These are phyloP conservation scores for Drosophila mayaguana DNA, from an alignment of 2,888 invertebrate species.

Conservation along the genomic window DNA sequence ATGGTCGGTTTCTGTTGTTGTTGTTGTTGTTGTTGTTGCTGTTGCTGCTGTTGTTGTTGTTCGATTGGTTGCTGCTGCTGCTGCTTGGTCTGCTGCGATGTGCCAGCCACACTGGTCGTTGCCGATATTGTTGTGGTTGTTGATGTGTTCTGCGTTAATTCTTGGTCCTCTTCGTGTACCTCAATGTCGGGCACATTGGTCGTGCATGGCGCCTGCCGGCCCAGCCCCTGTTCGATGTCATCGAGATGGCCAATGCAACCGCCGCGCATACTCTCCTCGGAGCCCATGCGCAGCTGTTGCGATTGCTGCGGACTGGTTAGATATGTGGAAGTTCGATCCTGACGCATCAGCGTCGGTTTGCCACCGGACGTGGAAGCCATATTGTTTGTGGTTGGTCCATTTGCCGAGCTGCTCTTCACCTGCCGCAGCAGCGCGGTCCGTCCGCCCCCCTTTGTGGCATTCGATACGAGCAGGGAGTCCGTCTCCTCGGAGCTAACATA, in stretches of 20 bases:
- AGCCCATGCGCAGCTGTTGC: conserved; percentile 90
- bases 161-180: conserved; percentile 85
- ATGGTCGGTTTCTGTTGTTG: conserved; percentile 86
- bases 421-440: conserved; percentile 81
- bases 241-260: conserved; percentile 84
- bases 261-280: conserved; percentile 91
- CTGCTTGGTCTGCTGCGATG: conserved; percentile 85
- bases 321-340: conserved; percentile 93
- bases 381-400: conserved; percentile 81
- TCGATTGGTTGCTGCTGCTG: conserved; percentile 59
- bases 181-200: conserved; percentile 86
- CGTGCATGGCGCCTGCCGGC: conserved; percentile 4
- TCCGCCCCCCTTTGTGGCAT: conserved; percentile 82
- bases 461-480: conserved; percentile 90
- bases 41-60: conserved; percentile 81
- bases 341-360: conserved; percentile 93
- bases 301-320: conserved; percentile 89
- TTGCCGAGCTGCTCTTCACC: conserved; percentile 83
- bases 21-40: conserved; percentile 82
- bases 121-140: conserved; percentile 60
- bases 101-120: conserved; percentile 41
- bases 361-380: conserved; percentile 85
- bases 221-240: conserved; percentile 82
- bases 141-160: conserved; percentile 66
- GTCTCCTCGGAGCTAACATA: conserved; percentile 93